Percentiles rank a stretch among this genome's conserved stretches.
Conservation (phyloP, 2,888 invertebrate species). For the Panzeria rudis region DNA sequence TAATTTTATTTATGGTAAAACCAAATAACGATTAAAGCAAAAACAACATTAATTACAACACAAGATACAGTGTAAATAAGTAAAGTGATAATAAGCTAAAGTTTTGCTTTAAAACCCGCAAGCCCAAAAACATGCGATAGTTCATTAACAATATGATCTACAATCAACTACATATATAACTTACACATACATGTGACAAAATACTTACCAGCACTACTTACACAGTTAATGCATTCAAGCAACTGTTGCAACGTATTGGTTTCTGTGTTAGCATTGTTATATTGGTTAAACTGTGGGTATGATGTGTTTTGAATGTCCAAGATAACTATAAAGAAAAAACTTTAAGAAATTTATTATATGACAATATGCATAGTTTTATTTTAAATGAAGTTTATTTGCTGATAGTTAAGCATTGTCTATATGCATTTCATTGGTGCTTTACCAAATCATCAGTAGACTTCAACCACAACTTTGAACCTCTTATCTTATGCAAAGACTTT, state of each 20-base stretch:
- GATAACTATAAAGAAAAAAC: too few relatives aligned
- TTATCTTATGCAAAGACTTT: too few relatives aligned
- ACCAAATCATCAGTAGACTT: too few relatives aligned
- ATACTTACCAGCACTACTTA: background rate
- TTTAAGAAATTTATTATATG: too few relatives aligned
- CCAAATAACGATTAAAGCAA: slow-evolving; percentile 41
- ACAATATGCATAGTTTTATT: too few relatives aligned
- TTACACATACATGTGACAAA: too few relatives aligned
- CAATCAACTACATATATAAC: slow-evolving; percentile 16
- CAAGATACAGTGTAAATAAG: slow-evolving; percentile 26
- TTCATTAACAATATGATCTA: slow-evolving; percentile 55
- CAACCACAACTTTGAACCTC: too few relatives aligned
- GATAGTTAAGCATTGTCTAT: too few relatives aligned
- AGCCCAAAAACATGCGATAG: slow-evolving; percentile 27
- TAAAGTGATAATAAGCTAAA: slow-evolving; percentile 55
- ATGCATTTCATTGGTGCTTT: too few relatives aligned
- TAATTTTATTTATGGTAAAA: slow-evolving; percentile 67
- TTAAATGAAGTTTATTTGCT: too few relatives aligned
- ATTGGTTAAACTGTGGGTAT: background rate
- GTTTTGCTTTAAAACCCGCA: background rate
- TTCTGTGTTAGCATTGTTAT: background rate
- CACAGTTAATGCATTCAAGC: background rate
- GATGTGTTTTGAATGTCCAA: background rate
- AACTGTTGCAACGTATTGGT: background rate
- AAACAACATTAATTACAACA: slow-evolving; percentile 8